Evolutionary conservation across 1,140 invertebrate species (phyloP).

Genomic region (Psix sp.): DNA sequence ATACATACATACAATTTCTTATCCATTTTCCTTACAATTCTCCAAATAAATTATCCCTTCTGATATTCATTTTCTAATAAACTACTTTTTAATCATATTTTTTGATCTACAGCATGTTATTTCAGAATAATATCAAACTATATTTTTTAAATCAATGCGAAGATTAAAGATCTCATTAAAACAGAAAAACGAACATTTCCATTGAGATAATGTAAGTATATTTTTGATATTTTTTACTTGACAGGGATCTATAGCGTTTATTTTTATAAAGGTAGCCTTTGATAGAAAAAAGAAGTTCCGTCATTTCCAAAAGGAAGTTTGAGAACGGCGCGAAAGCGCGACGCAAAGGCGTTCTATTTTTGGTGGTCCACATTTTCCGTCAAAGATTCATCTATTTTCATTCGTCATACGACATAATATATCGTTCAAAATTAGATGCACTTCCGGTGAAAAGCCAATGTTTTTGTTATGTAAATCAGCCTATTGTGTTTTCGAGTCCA

Average conservation of each 20-base stretch:
- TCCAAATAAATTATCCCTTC: background rate
- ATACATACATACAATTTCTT: conserved; percentile 40
- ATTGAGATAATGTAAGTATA: too few relatives aligned
- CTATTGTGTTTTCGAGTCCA: conserved; percentile 18
- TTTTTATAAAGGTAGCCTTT: too few relatives aligned
- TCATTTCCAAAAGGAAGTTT: conserved; percentile 43
- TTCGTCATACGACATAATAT: conserved; percentile 59
- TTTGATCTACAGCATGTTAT: too few relatives aligned
- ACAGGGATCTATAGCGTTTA: too few relatives aligned
- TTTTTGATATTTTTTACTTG: too few relatives aligned
- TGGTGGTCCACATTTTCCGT: conserved; percentile 58
- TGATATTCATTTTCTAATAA: too few relatives aligned
- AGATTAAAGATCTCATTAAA: too few relatives aligned
- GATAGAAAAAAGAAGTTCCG: too few relatives aligned
- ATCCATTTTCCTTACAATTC: conserved; percentile 1
- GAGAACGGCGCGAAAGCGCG: conserved; percentile 2
- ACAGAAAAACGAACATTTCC: too few relatives aligned
- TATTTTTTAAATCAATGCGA: too few relatives aligned
- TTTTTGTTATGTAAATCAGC: conserved; percentile 19
- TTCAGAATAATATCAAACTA: too few relatives aligned
- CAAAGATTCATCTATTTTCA: conserved; percentile 61
- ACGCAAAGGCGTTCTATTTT: conserved; percentile 54
- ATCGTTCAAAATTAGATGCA: conserved; percentile 59
- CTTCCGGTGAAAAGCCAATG: conserved; percentile 52
- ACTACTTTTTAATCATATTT: too few relatives aligned